Conservation (phyloP, 2,888 invertebrate species). For the Stenodema calcarata region DNA sequence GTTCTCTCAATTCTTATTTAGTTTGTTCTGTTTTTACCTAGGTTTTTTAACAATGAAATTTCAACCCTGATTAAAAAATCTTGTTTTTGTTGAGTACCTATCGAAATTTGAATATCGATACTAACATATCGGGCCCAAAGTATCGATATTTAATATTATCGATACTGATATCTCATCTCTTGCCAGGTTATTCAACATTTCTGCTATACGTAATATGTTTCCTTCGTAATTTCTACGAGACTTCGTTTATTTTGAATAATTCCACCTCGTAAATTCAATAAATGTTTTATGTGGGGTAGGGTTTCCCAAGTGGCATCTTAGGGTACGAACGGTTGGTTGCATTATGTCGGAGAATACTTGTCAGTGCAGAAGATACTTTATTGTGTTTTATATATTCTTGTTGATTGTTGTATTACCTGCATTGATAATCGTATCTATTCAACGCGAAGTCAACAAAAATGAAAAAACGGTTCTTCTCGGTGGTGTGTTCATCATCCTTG, state of each 20-base stretch:
- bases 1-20: no score
- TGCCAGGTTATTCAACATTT: no score
- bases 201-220: neutral
- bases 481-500: slow-evolving; percentile 88
- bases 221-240: neutral
- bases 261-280: no score
- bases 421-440: slow-evolving; percentile 52
- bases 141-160: no score
- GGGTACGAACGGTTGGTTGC: neutral
- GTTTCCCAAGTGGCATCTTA: neutral
- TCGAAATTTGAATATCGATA: no score
- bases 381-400: slow-evolving; percentile 45
- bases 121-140: no score
- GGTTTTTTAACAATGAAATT: no score
- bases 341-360: slow-evolving; percentile 19
- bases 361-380: slow-evolving; percentile 27
- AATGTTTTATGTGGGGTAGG: neutral
- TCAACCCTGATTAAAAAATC: no score
- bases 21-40: no score
- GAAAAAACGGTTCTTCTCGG: slow-evolving; percentile 71
- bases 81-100: no score
- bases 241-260: no score
- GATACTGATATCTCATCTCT: no score
- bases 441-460: slow-evolving; percentile 53
- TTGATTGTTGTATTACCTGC: slow-evolving; percentile 51